These are phyloP conservation scores for Nephrotoma flavescens DNA, from an alignment of 2,888 invertebrate species.

Conservation along the genomic window DNA sequence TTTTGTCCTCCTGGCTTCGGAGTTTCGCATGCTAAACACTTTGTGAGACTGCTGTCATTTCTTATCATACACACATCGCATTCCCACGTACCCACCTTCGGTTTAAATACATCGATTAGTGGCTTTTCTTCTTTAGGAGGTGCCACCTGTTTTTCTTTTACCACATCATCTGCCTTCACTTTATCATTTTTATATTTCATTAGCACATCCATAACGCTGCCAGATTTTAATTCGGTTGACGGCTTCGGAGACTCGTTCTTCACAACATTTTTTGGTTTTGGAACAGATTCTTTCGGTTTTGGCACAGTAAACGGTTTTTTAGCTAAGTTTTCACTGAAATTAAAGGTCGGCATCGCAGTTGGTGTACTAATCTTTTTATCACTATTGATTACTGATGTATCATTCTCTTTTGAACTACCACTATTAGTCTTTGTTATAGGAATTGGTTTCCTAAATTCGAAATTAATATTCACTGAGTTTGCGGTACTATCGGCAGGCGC, in stretches of 20 bases:
- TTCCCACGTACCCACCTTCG: constrained; percentile 40
- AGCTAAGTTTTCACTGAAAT: background rate
- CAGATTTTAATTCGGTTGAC: constrained; percentile 21
- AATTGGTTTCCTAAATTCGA: constrained; percentile 41
- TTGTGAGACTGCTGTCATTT: constrained; percentile 31
- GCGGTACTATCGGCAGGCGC: constrained; percentile 23
- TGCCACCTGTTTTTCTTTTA: background rate
- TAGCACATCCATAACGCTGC: constrained; percentile 33
- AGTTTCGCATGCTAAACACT: constrained; percentile 40
- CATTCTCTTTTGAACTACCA: constrained; percentile 15
- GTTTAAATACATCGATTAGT: constrained; percentile 36
- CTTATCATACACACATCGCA: constrained; percentile 41
- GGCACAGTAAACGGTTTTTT: background rate
- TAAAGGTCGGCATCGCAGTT: background rate
- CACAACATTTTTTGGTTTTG: constrained; percentile 17
- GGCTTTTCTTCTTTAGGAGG: constrained; percentile 6
- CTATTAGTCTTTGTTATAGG: constrained; percentile 16
- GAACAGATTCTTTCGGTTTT: background rate
- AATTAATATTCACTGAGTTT: constrained; percentile 34
- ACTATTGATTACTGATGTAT: background rate
- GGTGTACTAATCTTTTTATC: background rate
- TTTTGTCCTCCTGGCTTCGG: constrained; percentile 26
- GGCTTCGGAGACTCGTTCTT: background rate
- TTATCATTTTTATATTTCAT: constrained; percentile 14
- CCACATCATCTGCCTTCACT: background rate